phyloP scores from a whole-genome alignment of 2,797 vertebrate species.

The Coracias cyanogaster region DNA sequence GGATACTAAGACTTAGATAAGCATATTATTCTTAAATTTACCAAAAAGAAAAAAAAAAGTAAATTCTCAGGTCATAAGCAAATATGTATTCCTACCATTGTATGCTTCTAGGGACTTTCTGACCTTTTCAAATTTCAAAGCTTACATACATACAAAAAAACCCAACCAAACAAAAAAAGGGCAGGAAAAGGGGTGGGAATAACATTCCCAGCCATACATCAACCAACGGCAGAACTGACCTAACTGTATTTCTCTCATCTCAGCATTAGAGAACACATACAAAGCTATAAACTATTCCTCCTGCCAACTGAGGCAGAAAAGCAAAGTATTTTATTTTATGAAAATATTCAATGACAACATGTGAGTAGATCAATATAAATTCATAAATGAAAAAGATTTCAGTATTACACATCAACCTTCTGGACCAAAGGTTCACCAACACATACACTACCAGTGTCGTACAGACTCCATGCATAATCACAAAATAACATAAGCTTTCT shows the following conservation, averaged over 20 bases:
- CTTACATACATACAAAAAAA: neutral
- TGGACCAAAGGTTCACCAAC: neutral
- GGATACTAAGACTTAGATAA: neutral
- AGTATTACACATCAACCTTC: neutral
- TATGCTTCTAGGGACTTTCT: neutral
- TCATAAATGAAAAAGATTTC: neutral
- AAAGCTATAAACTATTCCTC: neutral
- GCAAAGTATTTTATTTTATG: neutral
- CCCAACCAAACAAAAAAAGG: neutral
- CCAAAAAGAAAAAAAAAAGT: neutral
- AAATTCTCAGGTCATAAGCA: slow-evolving; percentile 3
- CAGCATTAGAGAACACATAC: neutral
- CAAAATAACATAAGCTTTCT: neutral
- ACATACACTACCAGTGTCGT: neutral
- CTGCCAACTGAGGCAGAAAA: neutral
- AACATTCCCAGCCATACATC: neutral
- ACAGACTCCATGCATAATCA: neutral
- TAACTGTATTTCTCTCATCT: neutral
- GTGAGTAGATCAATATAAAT: neutral
- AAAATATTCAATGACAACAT: neutral
- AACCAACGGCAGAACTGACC: neutral
- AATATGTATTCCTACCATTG: neutral
- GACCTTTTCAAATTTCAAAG: slow-evolving; percentile 13
- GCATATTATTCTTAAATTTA: neutral
- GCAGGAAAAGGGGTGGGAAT: too few relatives aligned